Evolutionary conservation across 2,113 vertebrate species (phyloP), one percentile per base, ranked within the genome.

Genomic region (Phalacrocorax pelagicus): DNA sequence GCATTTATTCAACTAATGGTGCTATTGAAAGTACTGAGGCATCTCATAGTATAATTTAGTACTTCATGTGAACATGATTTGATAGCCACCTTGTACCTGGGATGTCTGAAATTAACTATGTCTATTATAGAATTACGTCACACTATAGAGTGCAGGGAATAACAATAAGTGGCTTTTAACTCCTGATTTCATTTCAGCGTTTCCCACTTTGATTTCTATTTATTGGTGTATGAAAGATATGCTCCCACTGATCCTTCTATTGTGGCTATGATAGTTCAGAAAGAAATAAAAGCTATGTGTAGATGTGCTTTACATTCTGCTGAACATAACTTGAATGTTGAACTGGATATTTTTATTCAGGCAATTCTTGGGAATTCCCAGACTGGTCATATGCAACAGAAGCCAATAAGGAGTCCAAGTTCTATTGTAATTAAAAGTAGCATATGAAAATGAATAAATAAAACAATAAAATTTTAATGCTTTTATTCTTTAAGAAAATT

Each of bases 1-100:
- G 81, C 79, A 90, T 95, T 96, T 87, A 92, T 85, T 91, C 73
- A 84, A 13, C 81, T 96, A 95, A 94, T 89, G 78, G 73, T 82
- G 84, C 58, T 29, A 69, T 89, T 89, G 88, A 94, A 92, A 94
- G 78, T 69, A 85, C 49, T 84, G 65, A 91, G 83, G 83, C 6
- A 0, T 91, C 83, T 86, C 30, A n/a, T 36, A 3, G 30, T n/a
- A 24, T 77, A 94, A 96, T 96, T 95, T 91, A 94, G 61, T 27
- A 23, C 91, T 91, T 54, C 71, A 27, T 49, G 54, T 77, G 93
- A 91, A 70, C 67, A 69, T 1, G 18, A 65, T 87, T 96, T 90
- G 79, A 94, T 92, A 90, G 62, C 72, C 49, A 61, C 11, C 69
- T 72, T 38, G 21, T 93, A 80, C 42, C 83, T 88, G 63, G 75